Base-by-base conservation (phyloP, 92 coral and sea anemone genomes). In the Phenganax subtilis region DNA sequence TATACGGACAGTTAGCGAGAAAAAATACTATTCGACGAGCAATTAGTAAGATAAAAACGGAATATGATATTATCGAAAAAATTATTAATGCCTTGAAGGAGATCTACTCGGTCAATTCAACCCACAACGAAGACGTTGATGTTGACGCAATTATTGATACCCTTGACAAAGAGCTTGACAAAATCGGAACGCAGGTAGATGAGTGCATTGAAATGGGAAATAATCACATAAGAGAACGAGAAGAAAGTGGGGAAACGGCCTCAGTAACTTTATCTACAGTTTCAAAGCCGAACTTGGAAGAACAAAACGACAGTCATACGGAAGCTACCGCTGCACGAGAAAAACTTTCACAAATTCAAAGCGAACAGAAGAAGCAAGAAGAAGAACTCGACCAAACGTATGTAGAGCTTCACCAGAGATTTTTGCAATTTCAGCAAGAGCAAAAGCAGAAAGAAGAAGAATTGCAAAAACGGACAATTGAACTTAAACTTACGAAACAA, bases 21-120 rank as follows among this genome's bases (percentile, higher is more conserved):
- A 87, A 87, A 59, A 87, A 81, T 77, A 30, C 83, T 51, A 83
- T 84, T n/a, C 61, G 84, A 9, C 55, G 88, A 54, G 83, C 82
- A 37, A 75, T 81, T 5, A 87, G 80, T 57, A 87, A 87, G 76
- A 72, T 87, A 44, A 87, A 72, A 68, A 16, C 84, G n/a, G 87
- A 87, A 72, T 80, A 47, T 61, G 78, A 71, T 75, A 29, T 84
- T 51, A 75, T 80, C 57, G 87, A 87, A 64, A 87, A 84, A 75
- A 77, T 87, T 63, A 82, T 87, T 66, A 51, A 75, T 25, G 74
- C 85, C 76, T 85, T 87, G 54, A 87, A 84, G 59, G 90, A 87
- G 17, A 75, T 75, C 80, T 87, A 87, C 67, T 75, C 87, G 52
- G 57, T 87, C 30, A 9, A 65, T 55, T 55, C 66, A 64, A 10